Conservation (phyloP, 2,888 invertebrate species). For the Molanna angustata region DNA sequence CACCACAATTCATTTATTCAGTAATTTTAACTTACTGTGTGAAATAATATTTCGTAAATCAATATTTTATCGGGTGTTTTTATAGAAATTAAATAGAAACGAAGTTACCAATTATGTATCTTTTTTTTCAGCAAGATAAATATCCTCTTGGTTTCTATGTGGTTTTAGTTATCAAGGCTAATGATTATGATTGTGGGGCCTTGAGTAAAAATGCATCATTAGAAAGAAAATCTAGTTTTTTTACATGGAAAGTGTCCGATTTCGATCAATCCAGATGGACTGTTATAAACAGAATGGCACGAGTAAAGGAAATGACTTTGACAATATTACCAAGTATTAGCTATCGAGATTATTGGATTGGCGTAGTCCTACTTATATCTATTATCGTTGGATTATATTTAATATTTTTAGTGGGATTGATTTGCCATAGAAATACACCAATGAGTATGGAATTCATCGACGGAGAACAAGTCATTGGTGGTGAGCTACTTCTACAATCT, state of each 20-base stretch:
- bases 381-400: constrained; percentile 48
- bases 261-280: not conserved
- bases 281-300: not conserved
- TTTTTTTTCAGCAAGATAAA: constrained; percentile 59
- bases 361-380: constrained; percentile 42
- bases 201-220: constrained; percentile 20
- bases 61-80: too few relatives aligned
- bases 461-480: not conserved
- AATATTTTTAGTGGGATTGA: constrained; percentile 28
- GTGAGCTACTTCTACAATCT: not conserved
- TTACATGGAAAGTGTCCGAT: constrained; percentile 7
- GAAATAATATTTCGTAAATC: too few relatives aligned
- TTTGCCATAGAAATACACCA: constrained; percentile 8
- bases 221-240: constrained; percentile 14
- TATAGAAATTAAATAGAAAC: too few relatives aligned
- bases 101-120: too few relatives aligned
- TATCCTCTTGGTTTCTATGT: constrained; percentile 73
- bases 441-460: constrained; percentile 13
- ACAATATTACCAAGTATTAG: constrained; percentile 7
- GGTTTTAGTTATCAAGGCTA: constrained; percentile 71
- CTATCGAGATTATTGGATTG: constrained; percentile 48
- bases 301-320: constrained; percentile 1
- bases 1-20: too few relatives aligned
- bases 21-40: too few relatives aligned
- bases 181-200: constrained; percentile 57